Evolutionary conservation across 64 coral and sea anemone genomes (phyloP).

Genomic region (Hydrozoanthus tunicans): DNA sequence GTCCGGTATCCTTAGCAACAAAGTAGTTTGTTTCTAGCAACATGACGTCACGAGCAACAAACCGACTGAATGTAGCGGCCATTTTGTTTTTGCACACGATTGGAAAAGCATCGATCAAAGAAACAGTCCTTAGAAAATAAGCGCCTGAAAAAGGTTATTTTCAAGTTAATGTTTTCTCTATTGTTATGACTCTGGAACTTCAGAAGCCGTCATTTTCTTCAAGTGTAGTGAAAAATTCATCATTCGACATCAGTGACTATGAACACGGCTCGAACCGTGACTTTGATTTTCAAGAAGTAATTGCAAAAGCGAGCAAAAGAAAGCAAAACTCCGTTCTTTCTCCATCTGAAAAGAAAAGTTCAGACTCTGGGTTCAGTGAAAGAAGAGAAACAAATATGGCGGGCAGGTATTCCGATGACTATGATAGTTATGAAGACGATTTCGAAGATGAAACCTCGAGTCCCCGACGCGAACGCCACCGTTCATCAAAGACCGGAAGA

Average conservation of each 20-base stretch:
- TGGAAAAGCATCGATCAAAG: neutral
- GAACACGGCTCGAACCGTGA: slow-evolving; percentile 50
- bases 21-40: slow-evolving; percentile 80
- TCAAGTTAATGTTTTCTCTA: slow-evolving; percentile 1
- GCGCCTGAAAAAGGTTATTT: slow-evolving; percentile 8
- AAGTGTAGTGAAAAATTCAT: slow-evolving; percentile 66
- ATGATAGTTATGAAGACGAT: slow-evolving; percentile 93
- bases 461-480: slow-evolving; percentile 18
- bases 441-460: slow-evolving; percentile 72
- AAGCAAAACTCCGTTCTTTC: slow-evolving; percentile 56
- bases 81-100: slow-evolving; percentile 37
- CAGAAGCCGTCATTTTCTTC: slow-evolving; percentile 67
- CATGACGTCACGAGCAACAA: slow-evolving; percentile 82
- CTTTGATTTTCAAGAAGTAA: slow-evolving; percentile 67
- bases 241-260: slow-evolving; percentile 22
- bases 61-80: slow-evolving; percentile 29
- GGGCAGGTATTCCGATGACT: slow-evolving; percentile 77
- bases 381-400: slow-evolving; percentile 68
- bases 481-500: slow-evolving; percentile 49
- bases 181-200: slow-evolving; percentile 95
- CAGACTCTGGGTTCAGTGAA: slow-evolving; percentile 44
- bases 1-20: slow-evolving; percentile 57
- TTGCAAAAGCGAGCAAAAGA: slow-evolving; percentile 59
- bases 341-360: slow-evolving; percentile 52
- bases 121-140: too few species aligned